Evolutionary conservation across 2,797 vertebrate species (phyloP).

Genomic region (Clarias platycephalus): DNA sequence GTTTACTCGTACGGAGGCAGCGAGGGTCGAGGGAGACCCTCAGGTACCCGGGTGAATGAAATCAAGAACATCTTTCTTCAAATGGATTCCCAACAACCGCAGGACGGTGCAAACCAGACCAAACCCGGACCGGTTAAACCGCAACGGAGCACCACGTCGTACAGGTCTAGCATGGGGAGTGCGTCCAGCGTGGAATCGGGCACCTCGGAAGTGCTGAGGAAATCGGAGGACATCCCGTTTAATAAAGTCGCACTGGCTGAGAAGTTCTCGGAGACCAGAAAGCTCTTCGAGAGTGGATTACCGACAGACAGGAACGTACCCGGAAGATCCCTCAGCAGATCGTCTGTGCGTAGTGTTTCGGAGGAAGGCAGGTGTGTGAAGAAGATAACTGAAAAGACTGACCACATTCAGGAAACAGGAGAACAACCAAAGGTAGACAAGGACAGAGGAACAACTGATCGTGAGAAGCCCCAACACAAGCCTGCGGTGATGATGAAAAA

Average conservation of each 20-base stretch:
- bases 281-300: slow-evolving; percentile 83
- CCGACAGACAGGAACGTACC: slow-evolving; percentile 34
- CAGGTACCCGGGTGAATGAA: slow-evolving; percentile 81
- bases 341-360: slow-evolving; percentile 39
- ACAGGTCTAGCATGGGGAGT: slow-evolving; percentile 71
- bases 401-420: slow-evolving; percentile 32
- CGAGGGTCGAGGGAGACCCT: slow-evolving; percentile 69
- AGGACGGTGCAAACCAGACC: slow-evolving; percentile 52
- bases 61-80: slow-evolving; percentile 90
- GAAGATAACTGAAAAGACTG: slow-evolving; percentile 45
- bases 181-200: slow-evolving; percentile 61
- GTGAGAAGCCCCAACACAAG: slow-evolving; percentile 50
- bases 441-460: slow-evolving; percentile 41
- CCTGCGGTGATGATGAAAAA: slow-evolving; percentile 66
- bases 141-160: slow-evolving; percentile 65
- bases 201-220: slow-evolving; percentile 67
- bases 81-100: slow-evolving; percentile 82
- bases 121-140: slow-evolving; percentile 39
- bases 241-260: slow-evolving; percentile 85
- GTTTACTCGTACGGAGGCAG: slow-evolving; percentile 63
- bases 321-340: slow-evolving; percentile 19
- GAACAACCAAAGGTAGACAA: slow-evolving; percentile 39
- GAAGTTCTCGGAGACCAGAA: slow-evolving; percentile 87
- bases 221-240: slow-evolving; percentile 74
- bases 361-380: slow-evolving; percentile 28